A percentile compares a stretch with the other conserved stretches of the same genome.
These are phyloP conservation scores for Pipra filicauda DNA, from an alignment of 2,113 vertebrate genomes.

Conservation along the genomic window DNA sequence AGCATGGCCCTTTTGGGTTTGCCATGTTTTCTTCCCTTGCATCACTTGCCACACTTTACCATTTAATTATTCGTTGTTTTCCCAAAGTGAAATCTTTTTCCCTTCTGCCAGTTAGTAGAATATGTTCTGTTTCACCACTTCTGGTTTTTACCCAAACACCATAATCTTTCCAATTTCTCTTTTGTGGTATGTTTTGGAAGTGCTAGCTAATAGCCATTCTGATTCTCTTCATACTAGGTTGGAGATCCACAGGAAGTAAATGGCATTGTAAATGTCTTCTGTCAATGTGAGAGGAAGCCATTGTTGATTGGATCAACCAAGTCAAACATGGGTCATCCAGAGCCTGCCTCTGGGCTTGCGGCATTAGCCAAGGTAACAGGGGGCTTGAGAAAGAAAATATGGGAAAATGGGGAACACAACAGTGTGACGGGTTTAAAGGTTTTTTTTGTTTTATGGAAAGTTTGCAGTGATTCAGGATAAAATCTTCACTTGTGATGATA, in stretches of 20 bases:
- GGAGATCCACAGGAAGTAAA: conserved; percentile 95
- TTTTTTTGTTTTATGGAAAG: background rate
- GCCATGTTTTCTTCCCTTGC: background rate
- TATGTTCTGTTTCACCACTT: background rate
- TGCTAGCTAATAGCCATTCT: background rate
- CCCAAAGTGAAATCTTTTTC: background rate
- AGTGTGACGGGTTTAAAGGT: background rate
- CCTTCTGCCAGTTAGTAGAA: background rate
- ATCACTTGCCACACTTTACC: background rate
- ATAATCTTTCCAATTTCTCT: background rate
- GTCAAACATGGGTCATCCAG: conserved; percentile 97
- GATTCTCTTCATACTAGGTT: conserved; percentile 72
- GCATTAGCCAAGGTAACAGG: conserved; percentile 86
- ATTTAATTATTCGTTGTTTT: background rate
- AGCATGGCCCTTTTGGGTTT: background rate
- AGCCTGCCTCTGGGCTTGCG: conserved; percentile 91
- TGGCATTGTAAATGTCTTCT: conserved; percentile 81
- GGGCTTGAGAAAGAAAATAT: background rate
- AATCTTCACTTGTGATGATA: background rate
- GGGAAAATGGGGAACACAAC: background rate
- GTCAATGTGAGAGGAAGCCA: conserved; percentile 72
- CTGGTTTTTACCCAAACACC: background rate
- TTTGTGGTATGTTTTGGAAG: background rate
- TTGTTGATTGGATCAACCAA: conserved; percentile 93
- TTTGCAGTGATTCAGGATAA: background rate